Conservation (phyloP, 2,113 vertebrate species). For the Bufo gargarizans region DNA sequence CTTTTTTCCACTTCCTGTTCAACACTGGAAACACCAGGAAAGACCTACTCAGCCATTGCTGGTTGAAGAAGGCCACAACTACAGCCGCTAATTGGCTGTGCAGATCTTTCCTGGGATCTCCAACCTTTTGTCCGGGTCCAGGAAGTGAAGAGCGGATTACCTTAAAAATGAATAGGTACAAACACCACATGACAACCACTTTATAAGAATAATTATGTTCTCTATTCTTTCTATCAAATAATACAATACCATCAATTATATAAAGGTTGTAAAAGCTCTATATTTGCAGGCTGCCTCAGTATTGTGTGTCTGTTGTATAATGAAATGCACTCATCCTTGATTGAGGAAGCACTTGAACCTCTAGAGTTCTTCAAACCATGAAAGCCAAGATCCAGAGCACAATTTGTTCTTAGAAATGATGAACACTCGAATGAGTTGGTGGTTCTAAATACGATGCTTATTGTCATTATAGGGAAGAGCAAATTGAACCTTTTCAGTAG, state of each 20-base stretch:
- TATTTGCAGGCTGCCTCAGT: neutral
- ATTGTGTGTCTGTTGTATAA: neutral
- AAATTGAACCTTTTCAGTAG: neutral
- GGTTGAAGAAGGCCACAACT: too few species aligned
- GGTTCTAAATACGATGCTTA: neutral
- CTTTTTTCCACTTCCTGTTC: too few species aligned
- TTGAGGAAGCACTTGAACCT: conserved; percentile 7
- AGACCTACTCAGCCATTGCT: too few species aligned
- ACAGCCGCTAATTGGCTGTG: too few species aligned
- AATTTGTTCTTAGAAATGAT: neutral
- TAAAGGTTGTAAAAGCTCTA: neutral
- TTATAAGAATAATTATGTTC: neutral
- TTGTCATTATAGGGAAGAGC: neutral
- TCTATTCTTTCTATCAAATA: neutral
- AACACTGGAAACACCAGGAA: too few species aligned
- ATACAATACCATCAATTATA: neutral
- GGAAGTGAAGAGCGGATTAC: neutral
- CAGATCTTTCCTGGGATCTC: too few species aligned
- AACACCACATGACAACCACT: neutral
- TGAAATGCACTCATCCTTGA: neutral
- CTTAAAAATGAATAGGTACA: neutral
- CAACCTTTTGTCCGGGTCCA: too few species aligned
- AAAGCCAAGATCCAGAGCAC: neutral
- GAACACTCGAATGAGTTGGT: neutral
- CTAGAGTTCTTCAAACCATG: neutral